Evolutionary conservation across 2,797 vertebrate species (phyloP).

Genomic region (Psittacula echo): DNA sequence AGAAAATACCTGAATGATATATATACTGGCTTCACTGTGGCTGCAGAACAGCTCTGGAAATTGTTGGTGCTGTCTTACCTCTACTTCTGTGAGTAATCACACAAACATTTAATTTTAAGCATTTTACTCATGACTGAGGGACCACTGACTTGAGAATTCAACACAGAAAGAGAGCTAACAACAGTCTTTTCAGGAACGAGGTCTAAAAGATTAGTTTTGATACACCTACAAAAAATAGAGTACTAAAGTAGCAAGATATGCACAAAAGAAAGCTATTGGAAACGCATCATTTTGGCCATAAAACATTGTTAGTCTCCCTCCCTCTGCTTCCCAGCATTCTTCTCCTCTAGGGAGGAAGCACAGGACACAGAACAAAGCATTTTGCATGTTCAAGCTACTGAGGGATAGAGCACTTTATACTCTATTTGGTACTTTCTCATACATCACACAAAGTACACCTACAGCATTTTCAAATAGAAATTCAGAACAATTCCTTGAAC

Average conservation of each 20-base stretch:
- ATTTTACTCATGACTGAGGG: neutral
- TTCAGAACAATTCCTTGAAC: neutral
- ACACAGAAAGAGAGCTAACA: neutral
- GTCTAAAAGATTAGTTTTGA: neutral
- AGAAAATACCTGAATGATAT: neutral
- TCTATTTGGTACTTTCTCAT: neutral
- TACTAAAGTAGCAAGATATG: neutral
- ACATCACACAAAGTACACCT: neutral
- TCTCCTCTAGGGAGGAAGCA: neutral
- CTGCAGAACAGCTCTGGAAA: neutral
- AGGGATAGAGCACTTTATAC: neutral
- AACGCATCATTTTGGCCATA: neutral
- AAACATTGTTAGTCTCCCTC: neutral
- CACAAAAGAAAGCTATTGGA: neutral
- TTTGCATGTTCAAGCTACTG: neutral
- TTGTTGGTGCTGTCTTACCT: neutral
- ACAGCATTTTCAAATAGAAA: neutral
- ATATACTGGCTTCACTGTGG: neutral
- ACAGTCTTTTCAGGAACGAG: neutral
- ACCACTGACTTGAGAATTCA: neutral
- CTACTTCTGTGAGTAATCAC: neutral
- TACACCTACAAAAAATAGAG: neutral
- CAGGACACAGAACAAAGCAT: neutral
- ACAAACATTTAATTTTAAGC: neutral
- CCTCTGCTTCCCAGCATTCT: neutral